Base-by-base conservation (phyloP, 2,113 vertebrate genomes). In the Lamprotornis superbus region DNA sequence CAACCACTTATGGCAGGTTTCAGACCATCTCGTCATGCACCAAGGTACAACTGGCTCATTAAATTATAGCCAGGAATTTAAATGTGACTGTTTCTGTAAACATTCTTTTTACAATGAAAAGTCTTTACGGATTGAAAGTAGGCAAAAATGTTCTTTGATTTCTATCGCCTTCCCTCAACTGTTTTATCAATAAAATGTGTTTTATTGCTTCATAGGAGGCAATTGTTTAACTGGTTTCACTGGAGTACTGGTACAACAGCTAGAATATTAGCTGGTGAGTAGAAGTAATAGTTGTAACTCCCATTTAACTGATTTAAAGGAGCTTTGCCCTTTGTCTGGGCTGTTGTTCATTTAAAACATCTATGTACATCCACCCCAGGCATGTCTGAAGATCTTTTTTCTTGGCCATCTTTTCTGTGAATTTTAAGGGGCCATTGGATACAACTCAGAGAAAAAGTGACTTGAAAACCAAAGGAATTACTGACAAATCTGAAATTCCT, bases 211-310 rank as follows among this genome's bases (percentile, higher is more conserved):
- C 95, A 39, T 87, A 99, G 98, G 93, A 98, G 98, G 85, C 96
- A 97, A 11, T 85, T 98, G 40, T 99, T 99, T 96, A 99, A 98
- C 94, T 99, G 98, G 98, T 93, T 98, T 83, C 98, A 99, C 44
- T 98, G 98, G 97, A 96, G 97, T 89, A 94, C 95, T 67, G 98
- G 98, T 28, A 98, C 98, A 42, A 90, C 95, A 87, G 97, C 97
- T 85, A 98, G 98, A 96, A 98, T 99, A 94, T 86, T 98, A 70
- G 98, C 98, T 96, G 98, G 98, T 99, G 95, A 98, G 97, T 95
- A 80, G 88, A 22, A 85, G 9, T 52, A n/a, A 28, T 47, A 67
- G 11, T 27, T 70, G 3, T 69, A 73, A 64, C 16, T 80, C 7
- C 27, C 16, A 63, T 76, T 84, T 49, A 80, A 65, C 23, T 81